Conservation (phyloP, 2,113 vertebrate genomes). For the Illadopsis cleaveri region DNA sequence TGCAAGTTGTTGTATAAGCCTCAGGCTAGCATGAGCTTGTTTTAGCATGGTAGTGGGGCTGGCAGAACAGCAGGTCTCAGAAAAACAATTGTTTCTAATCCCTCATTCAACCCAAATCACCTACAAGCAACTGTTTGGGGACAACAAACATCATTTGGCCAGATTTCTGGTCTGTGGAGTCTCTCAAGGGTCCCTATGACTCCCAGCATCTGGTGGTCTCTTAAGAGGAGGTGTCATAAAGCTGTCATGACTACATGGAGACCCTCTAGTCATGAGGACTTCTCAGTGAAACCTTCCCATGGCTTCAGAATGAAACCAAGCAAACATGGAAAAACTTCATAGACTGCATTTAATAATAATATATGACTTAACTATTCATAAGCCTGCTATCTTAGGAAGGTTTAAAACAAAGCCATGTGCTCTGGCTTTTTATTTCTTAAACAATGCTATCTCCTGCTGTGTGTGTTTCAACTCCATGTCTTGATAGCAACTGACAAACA, state of each 20-base stretch:
- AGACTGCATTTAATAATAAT: slow-evolving; percentile 15
- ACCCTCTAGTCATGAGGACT: background rate
- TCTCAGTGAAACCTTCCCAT: background rate
- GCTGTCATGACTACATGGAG: background rate
- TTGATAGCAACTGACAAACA: background rate
- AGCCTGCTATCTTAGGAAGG: background rate
- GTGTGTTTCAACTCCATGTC: background rate
- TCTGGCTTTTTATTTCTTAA: background rate
- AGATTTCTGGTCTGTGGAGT: background rate
- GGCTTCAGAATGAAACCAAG: background rate
- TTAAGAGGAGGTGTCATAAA: background rate
- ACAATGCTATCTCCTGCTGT: background rate
- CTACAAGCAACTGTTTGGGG: background rate
- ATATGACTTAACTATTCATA: background rate
- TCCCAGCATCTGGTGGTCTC: background rate
- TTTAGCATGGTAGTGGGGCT: background rate
- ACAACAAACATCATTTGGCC: background rate
- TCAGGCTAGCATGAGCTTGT: background rate
- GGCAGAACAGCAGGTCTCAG: background rate
- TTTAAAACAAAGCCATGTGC: background rate
- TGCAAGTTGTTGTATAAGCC: background rate
- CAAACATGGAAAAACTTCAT: background rate
- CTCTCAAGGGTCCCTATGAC: background rate
- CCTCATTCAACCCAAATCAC: background rate
- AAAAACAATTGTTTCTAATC: background rate